Evolutionary conservation across 2,113 vertebrate genomes (phyloP).

Genomic region (Bufo gargarizans): DNA sequence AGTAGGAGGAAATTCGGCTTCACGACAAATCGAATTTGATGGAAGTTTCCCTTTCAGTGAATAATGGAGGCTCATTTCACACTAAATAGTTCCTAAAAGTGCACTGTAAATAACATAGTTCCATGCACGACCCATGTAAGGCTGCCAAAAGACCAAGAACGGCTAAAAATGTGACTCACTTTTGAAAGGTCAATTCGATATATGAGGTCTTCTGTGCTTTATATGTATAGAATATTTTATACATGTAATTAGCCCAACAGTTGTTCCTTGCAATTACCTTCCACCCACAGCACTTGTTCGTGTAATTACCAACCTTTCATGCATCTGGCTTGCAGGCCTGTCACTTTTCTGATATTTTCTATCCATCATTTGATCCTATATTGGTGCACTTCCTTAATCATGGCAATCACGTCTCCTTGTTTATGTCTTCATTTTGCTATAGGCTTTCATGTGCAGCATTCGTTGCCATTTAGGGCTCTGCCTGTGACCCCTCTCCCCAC

Average conservation of each 20-base stretch:
- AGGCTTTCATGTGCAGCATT: constrained; percentile 3
- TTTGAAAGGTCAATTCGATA: no score
- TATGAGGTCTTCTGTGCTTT: not conserved
- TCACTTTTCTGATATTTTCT: constrained; percentile 17
- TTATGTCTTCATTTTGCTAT: constrained; percentile 25
- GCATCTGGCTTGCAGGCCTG: not conserved
- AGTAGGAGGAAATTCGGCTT: no score
- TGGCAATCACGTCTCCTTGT: constrained; percentile 13
- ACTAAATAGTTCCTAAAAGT: not conserved
- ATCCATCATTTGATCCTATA: constrained; percentile 14
- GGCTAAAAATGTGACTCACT: no score
- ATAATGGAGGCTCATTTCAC: not conserved
- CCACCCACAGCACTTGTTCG: not conserved
- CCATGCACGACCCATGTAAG: no score
- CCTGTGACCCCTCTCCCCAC: constrained; percentile 32
- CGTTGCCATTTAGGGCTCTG: constrained; percentile 30
- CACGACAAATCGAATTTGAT: no score
- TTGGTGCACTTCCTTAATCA: constrained; percentile 14
- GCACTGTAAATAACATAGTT: not conserved
- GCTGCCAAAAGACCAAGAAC: no score
- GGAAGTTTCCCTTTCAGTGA: not conserved
- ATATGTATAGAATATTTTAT: not conserved
- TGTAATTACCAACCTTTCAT: not conserved
- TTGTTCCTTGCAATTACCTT: not conserved
- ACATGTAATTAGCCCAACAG: not conserved